Percentiles rank a stretch among this genome's conserved stretches.
Conservation (phyloP, 2,797 vertebrate genomes). For the Darevskia mixta region DNA sequence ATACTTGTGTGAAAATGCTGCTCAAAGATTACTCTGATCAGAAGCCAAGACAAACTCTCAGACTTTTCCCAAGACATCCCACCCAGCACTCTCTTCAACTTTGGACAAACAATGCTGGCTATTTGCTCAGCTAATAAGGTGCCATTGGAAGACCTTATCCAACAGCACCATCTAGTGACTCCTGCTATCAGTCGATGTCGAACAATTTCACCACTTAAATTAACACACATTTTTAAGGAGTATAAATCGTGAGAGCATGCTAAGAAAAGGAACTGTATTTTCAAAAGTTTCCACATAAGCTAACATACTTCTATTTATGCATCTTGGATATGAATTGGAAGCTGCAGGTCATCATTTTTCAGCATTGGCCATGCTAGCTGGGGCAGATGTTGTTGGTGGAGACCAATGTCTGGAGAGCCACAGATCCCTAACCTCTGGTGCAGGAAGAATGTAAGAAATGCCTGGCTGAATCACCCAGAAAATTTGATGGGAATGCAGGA, state of each 20-base stretch:
- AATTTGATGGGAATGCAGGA: not conserved
- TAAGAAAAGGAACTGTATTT: not conserved
- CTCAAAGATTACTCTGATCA: slow-evolving; percentile 6
- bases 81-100: not conserved
- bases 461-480: not conserved
- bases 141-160: not conserved
- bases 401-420: no score
- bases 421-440: not conserved
- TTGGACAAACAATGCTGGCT: not conserved
- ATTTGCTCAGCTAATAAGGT: not conserved
- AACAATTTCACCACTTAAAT: slow-evolving; percentile 22
- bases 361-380: not conserved
- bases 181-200: not conserved
- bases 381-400: no score
- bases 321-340: not conserved
- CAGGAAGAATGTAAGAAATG: not conserved
- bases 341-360: not conserved
- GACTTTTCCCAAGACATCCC: not conserved
- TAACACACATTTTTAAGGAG: not conserved
- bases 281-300: not conserved
- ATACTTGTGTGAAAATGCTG: not conserved
- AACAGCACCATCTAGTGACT: slow-evolving; percentile 24
- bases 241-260: no score
- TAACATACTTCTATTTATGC: not conserved
- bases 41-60: slow-evolving; percentile 10